These are phyloP conservation scores for Schizotus pectinicornis DNA, from an alignment of 2,888 invertebrate genomes.

Conservation along the genomic window DNA sequence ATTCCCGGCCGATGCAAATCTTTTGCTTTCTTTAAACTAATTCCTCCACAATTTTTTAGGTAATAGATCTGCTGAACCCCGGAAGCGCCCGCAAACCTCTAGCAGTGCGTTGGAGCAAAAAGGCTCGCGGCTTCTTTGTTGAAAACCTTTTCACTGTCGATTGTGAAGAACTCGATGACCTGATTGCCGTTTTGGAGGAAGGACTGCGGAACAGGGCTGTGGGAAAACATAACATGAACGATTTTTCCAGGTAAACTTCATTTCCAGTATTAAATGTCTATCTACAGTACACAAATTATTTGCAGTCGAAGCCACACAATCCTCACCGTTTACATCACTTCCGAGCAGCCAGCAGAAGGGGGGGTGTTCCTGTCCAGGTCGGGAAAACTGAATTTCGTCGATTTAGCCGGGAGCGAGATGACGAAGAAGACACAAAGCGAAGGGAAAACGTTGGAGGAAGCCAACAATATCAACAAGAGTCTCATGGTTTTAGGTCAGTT, in stretches of 20 bases:
- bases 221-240: constrained; percentile 91
- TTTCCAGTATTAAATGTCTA: too few relatives aligned
- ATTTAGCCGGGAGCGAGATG: constrained; percentile 96
- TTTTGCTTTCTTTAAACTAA: too few relatives aligned
- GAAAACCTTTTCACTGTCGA: constrained; percentile 96
- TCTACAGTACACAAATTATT: too few relatives aligned
- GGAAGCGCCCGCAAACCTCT: constrained; percentile 81
- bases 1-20: constrained; percentile 61
- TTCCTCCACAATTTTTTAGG: constrained; percentile 68
- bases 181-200: constrained; percentile 93
- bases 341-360: constrained; percentile 81
- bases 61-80: constrained; percentile 91
- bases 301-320: constrained; percentile 82
- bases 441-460: constrained; percentile 89
- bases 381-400: constrained; percentile 95
- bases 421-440: constrained; percentile 89
- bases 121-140: constrained; percentile 90
- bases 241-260: constrained; percentile 69
- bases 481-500: constrained; percentile 90
- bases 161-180: constrained; percentile 90
- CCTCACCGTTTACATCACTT: constrained; percentile 87
- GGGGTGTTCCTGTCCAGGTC: constrained; percentile 88
- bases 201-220: constrained; percentile 91
- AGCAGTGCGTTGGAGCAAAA: constrained; percentile 93
- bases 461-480: constrained; percentile 96